These are phyloP conservation scores for Rhingia campestris DNA, from an alignment of 2,888 invertebrate species.

Conservation along the genomic window DNA sequence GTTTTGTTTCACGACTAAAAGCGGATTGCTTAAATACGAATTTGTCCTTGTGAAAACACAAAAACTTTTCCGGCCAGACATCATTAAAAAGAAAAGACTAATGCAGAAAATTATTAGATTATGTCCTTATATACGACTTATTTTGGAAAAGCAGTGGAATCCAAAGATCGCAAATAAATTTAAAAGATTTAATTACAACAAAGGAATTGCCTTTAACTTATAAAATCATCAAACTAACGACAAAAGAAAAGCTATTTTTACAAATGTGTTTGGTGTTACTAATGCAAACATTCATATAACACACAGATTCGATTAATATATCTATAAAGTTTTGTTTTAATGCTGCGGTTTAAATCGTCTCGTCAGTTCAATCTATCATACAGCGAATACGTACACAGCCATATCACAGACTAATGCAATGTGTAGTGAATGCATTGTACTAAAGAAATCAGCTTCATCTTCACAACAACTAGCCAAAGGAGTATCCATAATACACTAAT, in stretches of 20 bases:
- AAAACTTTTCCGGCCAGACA: slow-evolving; percentile 64
- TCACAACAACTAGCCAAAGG: no score
- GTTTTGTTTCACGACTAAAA: neutral
- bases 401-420: slow-evolving; percentile 6
- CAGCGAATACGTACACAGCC: slow-evolving; percentile 18
- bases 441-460: neutral
- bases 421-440: slow-evolving; percentile 9
- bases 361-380: slow-evolving; percentile 31
- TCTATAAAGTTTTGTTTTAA: slow-evolving; percentile 7
- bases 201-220: slow-evolving; percentile 53
- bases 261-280: neutral
- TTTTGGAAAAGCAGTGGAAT: slow-evolving; percentile 35
- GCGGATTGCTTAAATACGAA: slow-evolving; percentile 16
- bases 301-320: slow-evolving; percentile 21
- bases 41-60: slow-evolving; percentile 24
- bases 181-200: slow-evolving; percentile 3
- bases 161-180: slow-evolving; percentile 4
- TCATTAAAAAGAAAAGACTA: slow-evolving; percentile 56
- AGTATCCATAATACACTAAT: no score
- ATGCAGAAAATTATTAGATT: slow-evolving; percentile 28
- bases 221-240: slow-evolving; percentile 6
- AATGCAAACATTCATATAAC: slow-evolving; percentile 23
- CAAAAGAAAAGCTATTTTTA: slow-evolving; percentile 5
- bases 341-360: slow-evolving; percentile 5
- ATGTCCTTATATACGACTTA: slow-evolving; percentile 24